Conservation (phyloP, 2,113 vertebrate genomes). For the Pseudorectes ferrugineus region DNA sequence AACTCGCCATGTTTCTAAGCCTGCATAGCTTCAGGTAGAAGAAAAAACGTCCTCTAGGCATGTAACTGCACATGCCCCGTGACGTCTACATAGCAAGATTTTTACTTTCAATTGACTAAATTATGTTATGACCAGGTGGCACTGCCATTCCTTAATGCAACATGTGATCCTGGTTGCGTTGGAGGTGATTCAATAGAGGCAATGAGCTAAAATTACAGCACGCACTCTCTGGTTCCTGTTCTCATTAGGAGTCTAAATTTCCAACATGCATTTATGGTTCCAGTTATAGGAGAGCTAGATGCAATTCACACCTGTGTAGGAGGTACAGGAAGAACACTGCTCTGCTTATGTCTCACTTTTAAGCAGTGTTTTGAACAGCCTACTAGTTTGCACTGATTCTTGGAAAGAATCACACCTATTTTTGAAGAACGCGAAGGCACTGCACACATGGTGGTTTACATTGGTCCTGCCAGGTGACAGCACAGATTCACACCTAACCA, state of each 20-base stretch:
- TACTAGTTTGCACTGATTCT: not conserved
- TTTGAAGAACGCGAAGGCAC: not conserved
- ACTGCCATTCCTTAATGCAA: not conserved
- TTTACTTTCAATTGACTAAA: not conserved
- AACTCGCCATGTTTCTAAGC: not conserved
- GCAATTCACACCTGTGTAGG: not conserved
- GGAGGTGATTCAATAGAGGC: not conserved
- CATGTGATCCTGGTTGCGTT: not conserved
- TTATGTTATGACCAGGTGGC: not conserved
- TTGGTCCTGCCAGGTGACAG: not conserved
- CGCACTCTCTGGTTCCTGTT: not conserved
- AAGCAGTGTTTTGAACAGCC: not conserved
- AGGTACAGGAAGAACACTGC: not conserved
- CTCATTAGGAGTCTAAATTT: not conserved
- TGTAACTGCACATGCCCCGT: not conserved
- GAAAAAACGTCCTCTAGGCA: not conserved
- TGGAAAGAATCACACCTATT: not conserved
- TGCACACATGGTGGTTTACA: accelerated
- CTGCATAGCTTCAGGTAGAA: not conserved
- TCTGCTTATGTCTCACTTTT: not conserved
- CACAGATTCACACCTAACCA: not conserved
- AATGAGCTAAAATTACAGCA: not conserved
- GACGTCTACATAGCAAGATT: not conserved
- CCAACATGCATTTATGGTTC: not conserved
- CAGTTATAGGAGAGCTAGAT: not conserved